Conservation (phyloP, 2,113 vertebrate genomes). For the Camelus bactrianus region DNA sequence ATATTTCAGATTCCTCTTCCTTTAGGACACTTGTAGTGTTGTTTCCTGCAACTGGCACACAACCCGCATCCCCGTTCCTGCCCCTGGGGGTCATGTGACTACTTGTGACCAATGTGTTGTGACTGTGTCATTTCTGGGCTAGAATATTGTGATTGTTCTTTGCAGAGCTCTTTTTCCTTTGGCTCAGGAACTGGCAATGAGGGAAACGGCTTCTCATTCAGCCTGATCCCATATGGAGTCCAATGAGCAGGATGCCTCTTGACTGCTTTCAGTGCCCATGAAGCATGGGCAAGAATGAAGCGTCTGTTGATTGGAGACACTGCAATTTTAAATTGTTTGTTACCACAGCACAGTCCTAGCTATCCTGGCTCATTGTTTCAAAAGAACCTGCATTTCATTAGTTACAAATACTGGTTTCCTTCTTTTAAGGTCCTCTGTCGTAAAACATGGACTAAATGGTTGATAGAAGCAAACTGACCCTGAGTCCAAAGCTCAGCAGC, state of each 20-base stretch:
- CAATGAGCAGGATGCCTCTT: neutral
- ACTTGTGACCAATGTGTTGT: neutral
- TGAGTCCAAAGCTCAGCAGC: neutral
- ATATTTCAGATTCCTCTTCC: neutral
- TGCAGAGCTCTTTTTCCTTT: neutral
- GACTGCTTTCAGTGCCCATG: neutral
- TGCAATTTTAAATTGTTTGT: neutral
- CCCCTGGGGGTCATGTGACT: neutral
- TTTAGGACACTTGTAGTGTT: neutral
- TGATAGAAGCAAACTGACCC: constrained; percentile 28
- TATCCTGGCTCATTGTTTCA: neutral
- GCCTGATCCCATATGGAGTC: neutral
- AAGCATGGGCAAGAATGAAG: neutral
- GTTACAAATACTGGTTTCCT: neutral
- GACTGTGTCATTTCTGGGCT: neutral
- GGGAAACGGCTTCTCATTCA: neutral
- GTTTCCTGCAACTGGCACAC: neutral
- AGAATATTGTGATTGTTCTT: neutral
- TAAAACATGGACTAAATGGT: neutral
- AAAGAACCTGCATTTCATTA: neutral
- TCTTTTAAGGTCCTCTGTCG: neutral
- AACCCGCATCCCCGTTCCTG: accelerated
- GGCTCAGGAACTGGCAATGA: neutral
- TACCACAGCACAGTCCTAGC: neutral
- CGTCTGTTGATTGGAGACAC: neutral